Percentiles rank a stretch among this genome's conserved stretches.
These are phyloP conservation scores for Porphyrio hochstetteri DNA, from an alignment of 2,113 vertebrate species.

Conservation along the genomic window DNA sequence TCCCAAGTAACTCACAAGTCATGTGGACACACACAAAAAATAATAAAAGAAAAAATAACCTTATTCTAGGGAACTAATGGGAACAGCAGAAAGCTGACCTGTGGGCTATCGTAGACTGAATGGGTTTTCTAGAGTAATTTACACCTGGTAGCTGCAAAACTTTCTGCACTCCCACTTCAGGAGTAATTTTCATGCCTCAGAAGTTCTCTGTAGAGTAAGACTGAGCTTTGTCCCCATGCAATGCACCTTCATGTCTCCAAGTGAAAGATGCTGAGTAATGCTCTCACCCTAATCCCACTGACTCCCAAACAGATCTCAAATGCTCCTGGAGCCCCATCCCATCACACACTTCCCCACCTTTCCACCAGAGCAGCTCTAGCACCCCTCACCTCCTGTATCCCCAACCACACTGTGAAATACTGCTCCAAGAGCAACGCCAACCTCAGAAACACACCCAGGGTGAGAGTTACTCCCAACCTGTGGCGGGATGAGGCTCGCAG, in stretches of 20 bases:
- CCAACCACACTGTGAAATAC: fast-evolving
- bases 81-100: not conserved
- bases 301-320: not conserved
- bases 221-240: not conserved
- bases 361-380: not conserved
- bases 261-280: not conserved
- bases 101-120: fast-evolving
- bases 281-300: not conserved
- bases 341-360: not conserved
- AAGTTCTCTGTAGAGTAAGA: not conserved
- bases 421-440: not conserved
- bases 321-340: not conserved
- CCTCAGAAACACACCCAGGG: not conserved
- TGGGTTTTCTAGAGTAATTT: not conserved
- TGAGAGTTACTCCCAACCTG: not conserved
- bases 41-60: not conserved
- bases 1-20: not conserved
- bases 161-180: not conserved
- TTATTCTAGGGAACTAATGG: not conserved
- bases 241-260: not conserved
- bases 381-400: not conserved
- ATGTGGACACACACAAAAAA: not conserved
- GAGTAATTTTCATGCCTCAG: not conserved
- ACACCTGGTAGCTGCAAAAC: not conserved
- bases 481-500: constrained; percentile 55